Evolutionary conservation across 1,140 invertebrate genomes (phyloP).

Genomic region (Phthorimaea operculella): DNA sequence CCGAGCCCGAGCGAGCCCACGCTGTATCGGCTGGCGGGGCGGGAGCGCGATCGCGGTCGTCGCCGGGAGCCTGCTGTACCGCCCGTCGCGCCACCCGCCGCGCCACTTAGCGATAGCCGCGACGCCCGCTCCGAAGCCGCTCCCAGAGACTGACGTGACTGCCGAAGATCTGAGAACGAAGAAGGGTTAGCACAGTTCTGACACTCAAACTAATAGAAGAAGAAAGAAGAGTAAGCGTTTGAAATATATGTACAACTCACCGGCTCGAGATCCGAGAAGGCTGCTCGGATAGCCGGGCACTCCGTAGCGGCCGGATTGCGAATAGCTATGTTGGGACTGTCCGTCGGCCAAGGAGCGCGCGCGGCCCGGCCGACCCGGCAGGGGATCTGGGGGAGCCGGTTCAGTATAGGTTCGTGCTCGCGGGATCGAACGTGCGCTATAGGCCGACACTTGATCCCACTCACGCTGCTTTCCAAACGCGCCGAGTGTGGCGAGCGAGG

Average conservation of each 20-base stretch:
- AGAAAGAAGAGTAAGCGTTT: conserved; percentile 10
- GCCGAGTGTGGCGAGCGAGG: conserved; percentile 82
- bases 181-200: background rate
- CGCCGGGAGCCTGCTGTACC: conserved; percentile 74
- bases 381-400: conserved; percentile 68
- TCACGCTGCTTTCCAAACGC: conserved; percentile 88
- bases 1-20: conserved; percentile 80
- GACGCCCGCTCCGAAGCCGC: conserved; percentile 83
- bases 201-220: background rate
- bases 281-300: conserved; percentile 77
- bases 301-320: conserved; percentile 81
- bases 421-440: conserved; percentile 90
- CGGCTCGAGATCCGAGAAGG: conserved; percentile 81
- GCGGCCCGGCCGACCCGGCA: conserved; percentile 72
- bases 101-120: conserved; percentile 72
- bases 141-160: conserved; percentile 83
- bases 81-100: conserved; percentile 66
- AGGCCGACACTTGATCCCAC: conserved; percentile 94
- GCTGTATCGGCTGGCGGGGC: conserved; percentile 67
- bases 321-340: conserved; percentile 87
- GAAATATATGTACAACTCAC: conserved; percentile 54
- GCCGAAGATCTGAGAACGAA: conserved; percentile 73
- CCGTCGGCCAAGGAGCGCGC: conserved; percentile 82
- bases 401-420: conserved; percentile 82
- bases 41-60: conserved; percentile 73